Evolutionary conservation across 2,888 invertebrate species (phyloP).

Genomic region (Agonopterix heracliana): DNA sequence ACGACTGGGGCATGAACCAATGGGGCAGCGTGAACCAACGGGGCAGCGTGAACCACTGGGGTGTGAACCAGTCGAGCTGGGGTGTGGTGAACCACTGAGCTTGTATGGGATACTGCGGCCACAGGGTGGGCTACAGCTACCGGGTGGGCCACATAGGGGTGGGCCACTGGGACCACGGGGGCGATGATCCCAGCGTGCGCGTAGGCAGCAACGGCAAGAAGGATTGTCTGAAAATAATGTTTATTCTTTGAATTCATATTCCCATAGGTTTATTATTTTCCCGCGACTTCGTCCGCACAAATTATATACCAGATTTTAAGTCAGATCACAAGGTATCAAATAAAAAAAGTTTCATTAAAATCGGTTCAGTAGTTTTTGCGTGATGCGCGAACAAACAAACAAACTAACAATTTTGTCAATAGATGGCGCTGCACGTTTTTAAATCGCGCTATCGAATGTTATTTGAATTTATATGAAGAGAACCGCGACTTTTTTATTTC

Average conservation of each 20-base stretch:
- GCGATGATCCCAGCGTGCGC: conserved; percentile 56
- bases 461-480: no score
- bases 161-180: conserved; percentile 50
- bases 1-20: conserved; percentile 46
- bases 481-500: no score
- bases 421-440: no score
- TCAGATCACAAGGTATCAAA: no score
- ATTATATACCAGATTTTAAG: no score
- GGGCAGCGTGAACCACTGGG: conserved; percentile 26
- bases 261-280: no score
- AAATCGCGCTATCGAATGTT: no score
- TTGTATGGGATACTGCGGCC: conserved; percentile 34
- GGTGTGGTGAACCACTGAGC: conserved; percentile 37
- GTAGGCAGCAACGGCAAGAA: conserved; percentile 58
- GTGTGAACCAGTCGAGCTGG: conserved; percentile 27
- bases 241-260: not conserved
- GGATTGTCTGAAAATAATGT: conserved; percentile 46
- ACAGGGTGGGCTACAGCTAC: conserved; percentile 40
- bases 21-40: conserved; percentile 29
- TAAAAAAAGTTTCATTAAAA: no score
- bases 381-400: no score
- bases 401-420: no score
- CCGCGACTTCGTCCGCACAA: no score
- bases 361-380: no score
- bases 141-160: conserved; percentile 38